Conservation (phyloP, 2,797 vertebrate species). For the Pipistrellus kuhlii region DNA sequence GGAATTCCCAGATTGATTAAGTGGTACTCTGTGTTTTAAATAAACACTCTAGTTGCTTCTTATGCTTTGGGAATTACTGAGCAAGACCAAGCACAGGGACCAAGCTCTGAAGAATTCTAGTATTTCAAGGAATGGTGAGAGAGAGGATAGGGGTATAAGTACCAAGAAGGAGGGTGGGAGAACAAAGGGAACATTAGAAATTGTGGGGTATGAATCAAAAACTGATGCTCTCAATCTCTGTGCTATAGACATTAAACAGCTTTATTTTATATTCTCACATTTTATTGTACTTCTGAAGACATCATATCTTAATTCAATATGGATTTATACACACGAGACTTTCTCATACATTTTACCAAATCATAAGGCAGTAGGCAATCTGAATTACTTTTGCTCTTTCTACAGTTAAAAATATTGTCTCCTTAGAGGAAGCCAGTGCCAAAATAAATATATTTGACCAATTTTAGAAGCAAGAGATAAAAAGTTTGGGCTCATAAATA, state of each 20-base stretch:
- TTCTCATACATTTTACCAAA: background rate
- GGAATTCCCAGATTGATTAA: background rate
- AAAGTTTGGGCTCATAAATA: background rate
- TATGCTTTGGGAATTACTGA: background rate
- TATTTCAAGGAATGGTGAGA: background rate
- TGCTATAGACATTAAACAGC: background rate
- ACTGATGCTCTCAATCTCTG: background rate
- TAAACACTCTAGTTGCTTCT: background rate
- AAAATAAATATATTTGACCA: background rate
- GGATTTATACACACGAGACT: background rate
- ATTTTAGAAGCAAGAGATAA: constrained; percentile 39
- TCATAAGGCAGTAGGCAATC: background rate
- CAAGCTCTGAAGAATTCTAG: background rate
- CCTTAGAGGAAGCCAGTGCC: background rate
- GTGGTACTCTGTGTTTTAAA: background rate
- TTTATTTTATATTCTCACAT: constrained; percentile 12
- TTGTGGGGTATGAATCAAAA: background rate
- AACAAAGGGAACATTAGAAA: background rate
- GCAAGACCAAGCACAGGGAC: background rate
- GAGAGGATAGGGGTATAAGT: background rate
- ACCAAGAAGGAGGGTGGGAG: background rate
- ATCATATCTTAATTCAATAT: constrained; percentile 18
- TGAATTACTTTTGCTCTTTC: constrained; percentile 12
- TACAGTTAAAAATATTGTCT: constrained; percentile 40
- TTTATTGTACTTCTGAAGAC: constrained; percentile 23